Evolutionary conservation across 1,140 invertebrate genomes (phyloP).

Genomic region (Cyphomyrmex costatus): DNA sequence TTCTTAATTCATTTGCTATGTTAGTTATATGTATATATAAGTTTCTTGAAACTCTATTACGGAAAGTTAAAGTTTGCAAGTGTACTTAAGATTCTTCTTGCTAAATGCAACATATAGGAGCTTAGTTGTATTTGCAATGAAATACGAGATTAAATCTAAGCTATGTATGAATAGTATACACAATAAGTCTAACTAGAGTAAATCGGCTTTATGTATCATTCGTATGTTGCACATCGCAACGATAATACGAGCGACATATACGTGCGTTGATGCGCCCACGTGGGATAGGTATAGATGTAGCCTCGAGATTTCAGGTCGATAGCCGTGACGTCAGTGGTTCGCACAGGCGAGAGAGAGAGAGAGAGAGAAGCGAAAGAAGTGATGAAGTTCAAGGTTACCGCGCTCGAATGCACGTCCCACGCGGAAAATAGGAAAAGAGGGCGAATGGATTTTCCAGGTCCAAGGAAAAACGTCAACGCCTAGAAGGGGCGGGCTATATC

Average conservation of each 20-base stretch:
- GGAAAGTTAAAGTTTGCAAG: conserved; percentile 20
- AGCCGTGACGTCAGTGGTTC: conserved; percentile 84
- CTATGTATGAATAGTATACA: not conserved
- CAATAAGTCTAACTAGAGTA: conserved; percentile 30
- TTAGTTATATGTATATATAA: not conserved
- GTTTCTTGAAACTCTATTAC: not conserved
- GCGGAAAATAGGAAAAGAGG: conserved; percentile 82
- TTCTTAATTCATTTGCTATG: not conserved
- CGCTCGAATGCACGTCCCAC: conserved; percentile 82
- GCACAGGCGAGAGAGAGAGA: conserved; percentile 48
- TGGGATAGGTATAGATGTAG: conserved; percentile 56
- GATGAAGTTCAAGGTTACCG: conserved; percentile 86
- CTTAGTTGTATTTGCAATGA: conserved; percentile 1
- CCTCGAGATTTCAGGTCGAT: conserved; percentile 83
- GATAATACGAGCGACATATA: conserved; percentile 53
- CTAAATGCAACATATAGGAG: not conserved
- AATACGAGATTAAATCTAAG: conserved; percentile 7
- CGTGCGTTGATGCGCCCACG: conserved; percentile 59
- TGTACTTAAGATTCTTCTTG: conserved; percentile 7
- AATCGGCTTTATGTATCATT: conserved; percentile 47
- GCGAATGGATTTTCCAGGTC: conserved; percentile 77
- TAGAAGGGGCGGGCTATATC: conserved; percentile 49
- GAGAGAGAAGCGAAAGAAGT: conserved; percentile 41
- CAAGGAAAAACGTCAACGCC: conserved; percentile 66
- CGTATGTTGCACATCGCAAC: conserved; percentile 38